phyloP scores from a whole-genome alignment of 2,888 invertebrate genomes.

The Trachelus tabidus region DNA sequence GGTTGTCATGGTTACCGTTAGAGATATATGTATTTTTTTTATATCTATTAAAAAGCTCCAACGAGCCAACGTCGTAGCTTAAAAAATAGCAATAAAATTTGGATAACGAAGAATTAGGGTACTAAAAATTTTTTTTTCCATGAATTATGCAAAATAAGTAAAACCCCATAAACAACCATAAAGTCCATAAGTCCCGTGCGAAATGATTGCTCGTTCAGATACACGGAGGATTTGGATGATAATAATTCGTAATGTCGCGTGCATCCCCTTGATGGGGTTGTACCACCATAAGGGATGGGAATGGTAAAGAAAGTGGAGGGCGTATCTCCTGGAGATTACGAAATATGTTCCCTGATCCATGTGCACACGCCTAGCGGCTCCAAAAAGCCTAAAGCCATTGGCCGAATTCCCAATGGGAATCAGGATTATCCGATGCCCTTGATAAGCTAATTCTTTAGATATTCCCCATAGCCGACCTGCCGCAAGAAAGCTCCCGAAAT shows the following conservation, averaged over 20 bases:
- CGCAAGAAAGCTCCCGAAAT: no score
- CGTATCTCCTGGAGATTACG: conserved; percentile 59
- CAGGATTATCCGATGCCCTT: conserved; percentile 44
- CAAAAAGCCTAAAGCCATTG: conserved; percentile 23
- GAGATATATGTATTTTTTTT: no score
- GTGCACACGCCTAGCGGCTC: conserved; percentile 52
- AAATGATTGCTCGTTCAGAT: conserved; percentile 63
- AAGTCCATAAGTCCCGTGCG: conserved; percentile 61
- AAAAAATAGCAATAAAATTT: no score
- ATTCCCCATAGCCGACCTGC: not conserved
- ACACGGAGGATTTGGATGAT: conserved; percentile 52
- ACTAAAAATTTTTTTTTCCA: no score
- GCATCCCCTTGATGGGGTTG: conserved; percentile 49
- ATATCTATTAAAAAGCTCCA: no score
- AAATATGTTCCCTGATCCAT: conserved; percentile 60
- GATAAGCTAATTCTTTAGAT: conserved; percentile 58
- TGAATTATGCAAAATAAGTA: no score
- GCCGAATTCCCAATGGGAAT: conserved; percentile 37
- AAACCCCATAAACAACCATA: no score
- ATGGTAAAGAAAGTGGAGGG: conserved; percentile 31
- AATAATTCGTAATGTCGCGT: conserved; percentile 51
- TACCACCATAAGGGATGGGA: conserved; percentile 27
- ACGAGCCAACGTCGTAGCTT: no score
- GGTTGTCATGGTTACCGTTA: not conserved
- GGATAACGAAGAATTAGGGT: rapidly evolving